A percentile compares a stretch with the other conserved stretches of the same genome.
These are phyloP conservation scores for Scalopus aquaticus DNA, from an alignment of 2,113 vertebrate genomes.

Conservation along the genomic window DNA sequence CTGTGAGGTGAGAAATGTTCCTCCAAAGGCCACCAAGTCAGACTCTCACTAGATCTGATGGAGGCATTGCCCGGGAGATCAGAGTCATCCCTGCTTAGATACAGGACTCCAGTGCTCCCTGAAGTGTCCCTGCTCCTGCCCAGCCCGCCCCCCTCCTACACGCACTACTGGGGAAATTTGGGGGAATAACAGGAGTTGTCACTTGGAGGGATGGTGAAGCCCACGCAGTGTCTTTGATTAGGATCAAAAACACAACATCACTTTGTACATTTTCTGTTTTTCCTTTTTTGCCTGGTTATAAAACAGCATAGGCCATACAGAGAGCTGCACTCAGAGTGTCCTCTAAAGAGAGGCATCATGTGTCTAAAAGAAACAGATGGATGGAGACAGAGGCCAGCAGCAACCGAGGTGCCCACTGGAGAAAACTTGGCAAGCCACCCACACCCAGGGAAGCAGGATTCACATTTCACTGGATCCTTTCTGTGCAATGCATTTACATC, in stretches of 20 bases:
- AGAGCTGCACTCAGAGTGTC: neutral
- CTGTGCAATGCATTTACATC: neutral
- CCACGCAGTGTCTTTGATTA: neutral
- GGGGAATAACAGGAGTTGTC: neutral
- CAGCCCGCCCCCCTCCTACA: neutral
- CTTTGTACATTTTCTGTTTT: neutral
- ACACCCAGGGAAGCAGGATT: neutral
- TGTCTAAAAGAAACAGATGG: neutral
- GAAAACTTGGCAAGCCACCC: neutral
- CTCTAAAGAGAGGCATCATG: neutral
- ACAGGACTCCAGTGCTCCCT: neutral
- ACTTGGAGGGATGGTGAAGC: too few species aligned
- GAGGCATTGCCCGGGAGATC: neutral
- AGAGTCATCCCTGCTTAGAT: neutral
- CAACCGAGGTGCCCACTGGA: neutral
- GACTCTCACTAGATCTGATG: neutral
- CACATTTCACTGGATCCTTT: too few species aligned
- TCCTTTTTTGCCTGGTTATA: neutral
- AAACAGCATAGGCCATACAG: neutral
- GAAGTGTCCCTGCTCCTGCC: neutral
- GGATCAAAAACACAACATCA: neutral
- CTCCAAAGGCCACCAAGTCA: neutral
- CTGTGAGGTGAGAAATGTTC: neutral
- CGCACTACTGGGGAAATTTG: neutral
- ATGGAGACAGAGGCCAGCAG: neutral